Conservation (phyloP, 2,797 vertebrate genomes). For the Fistularia tabacaria region DNA sequence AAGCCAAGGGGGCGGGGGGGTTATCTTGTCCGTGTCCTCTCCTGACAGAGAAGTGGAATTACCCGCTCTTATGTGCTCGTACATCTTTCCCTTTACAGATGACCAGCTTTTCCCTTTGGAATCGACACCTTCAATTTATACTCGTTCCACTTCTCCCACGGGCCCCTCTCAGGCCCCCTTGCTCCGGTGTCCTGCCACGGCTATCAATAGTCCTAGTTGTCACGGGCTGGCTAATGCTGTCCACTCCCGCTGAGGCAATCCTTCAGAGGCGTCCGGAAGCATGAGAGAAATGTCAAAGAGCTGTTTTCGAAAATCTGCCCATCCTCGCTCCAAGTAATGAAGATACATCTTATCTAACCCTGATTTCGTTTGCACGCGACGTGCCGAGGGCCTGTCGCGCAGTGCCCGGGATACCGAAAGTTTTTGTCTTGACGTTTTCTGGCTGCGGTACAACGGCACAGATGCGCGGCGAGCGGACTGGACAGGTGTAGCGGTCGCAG, state of each 20-base stretch:
- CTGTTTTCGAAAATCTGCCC: conserved; percentile 56
- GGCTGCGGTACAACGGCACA: conserved; percentile 54
- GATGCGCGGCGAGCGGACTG: conserved; percentile 54
- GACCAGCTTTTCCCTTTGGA: conserved; percentile 73
- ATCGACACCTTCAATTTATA: conserved; percentile 82
- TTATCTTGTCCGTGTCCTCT: conserved; percentile 56
- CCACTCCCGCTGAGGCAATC: conserved; percentile 67
- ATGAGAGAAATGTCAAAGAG: conserved; percentile 68
- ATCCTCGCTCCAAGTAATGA: conserved; percentile 51
- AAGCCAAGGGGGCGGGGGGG: conserved; percentile 62
- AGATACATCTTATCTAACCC: conserved; percentile 71
- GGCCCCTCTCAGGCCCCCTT: conserved; percentile 55
- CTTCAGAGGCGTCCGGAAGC: conserved; percentile 60
- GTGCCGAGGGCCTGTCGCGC: conserved; percentile 39
- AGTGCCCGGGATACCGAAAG: conserved; percentile 45
- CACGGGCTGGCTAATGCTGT: conserved; percentile 61
- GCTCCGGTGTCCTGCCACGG: conserved; percentile 67
- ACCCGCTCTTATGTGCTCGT: conserved; percentile 72
- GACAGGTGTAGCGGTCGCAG: conserved; percentile 68
- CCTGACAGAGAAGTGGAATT: conserved; percentile 67
- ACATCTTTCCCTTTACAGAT: conserved; percentile 79
- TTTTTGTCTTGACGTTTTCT: conserved; percentile 54
- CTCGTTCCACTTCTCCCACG: conserved; percentile 72
- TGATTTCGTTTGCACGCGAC: conserved; percentile 69
- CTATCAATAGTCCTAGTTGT: conserved; percentile 69